Evolutionary conservation across 2,797 vertebrate genomes (phyloP).

Genomic region (Botia almorhae): DNA sequence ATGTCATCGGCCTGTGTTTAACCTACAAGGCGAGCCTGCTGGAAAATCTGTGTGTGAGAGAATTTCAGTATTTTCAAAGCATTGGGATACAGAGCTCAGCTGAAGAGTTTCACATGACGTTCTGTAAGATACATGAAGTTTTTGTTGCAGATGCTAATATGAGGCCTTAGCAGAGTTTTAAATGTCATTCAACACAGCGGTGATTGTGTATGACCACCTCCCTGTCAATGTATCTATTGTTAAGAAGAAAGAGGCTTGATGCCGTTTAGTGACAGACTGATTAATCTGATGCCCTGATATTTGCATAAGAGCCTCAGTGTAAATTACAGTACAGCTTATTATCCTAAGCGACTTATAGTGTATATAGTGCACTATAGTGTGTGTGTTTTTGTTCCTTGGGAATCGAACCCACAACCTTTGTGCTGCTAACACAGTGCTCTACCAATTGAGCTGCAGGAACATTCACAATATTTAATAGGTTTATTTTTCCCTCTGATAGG

Average conservation of each 20-base stretch:
- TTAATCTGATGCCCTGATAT: neutral
- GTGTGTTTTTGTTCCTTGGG: no score
- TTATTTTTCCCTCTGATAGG: conserved; percentile 62
- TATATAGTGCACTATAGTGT: no score
- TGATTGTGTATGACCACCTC: conserved; percentile 4
- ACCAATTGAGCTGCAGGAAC: no score
- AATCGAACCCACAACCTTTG: neutral
- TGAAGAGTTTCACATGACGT: neutral
- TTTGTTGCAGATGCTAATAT: conserved; percentile 9
- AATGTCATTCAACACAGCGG: no score
- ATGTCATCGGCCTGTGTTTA: conserved; percentile 14
- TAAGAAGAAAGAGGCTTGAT: neutral
- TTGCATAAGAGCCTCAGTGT: neutral
- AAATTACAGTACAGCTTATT: neutral
- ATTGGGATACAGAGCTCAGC: no score
- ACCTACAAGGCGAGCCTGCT: conserved; percentile 39
- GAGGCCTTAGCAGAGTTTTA: neutral
- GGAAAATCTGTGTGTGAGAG: conserved; percentile 64
- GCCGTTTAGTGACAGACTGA: neutral
- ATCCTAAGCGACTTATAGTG: no score
- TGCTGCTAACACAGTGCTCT: no score
- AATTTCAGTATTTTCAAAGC: neutral
- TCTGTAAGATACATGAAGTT: neutral
- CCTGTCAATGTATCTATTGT: conserved; percentile 17
- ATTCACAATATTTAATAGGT: neutral